Conservation (phyloP, 2,113 vertebrate species). For the Hippoglossus stenolepis region DNA sequence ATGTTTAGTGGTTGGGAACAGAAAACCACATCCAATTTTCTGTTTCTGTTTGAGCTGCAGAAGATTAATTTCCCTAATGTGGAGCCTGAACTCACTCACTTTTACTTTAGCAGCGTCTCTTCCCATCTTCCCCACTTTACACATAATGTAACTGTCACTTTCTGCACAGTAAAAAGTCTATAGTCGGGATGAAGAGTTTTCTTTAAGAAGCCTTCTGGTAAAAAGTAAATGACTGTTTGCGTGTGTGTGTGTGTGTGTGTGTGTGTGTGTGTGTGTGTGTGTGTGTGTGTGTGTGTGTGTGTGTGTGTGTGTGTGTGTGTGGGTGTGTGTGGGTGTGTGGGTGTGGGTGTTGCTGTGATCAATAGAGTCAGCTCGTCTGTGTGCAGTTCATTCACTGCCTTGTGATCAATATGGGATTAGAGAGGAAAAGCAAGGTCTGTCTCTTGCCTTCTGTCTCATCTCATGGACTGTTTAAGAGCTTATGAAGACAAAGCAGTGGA, state of each 20-base stretch:
- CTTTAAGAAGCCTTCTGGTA: slow-evolving; percentile 23
- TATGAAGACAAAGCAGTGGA: background rate
- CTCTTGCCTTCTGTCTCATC: slow-evolving; percentile 11
- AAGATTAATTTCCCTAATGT: slow-evolving; percentile 16
- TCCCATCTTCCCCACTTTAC: slow-evolving; percentile 14
- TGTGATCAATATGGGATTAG: slow-evolving; percentile 72
- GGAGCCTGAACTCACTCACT: background rate
- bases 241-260: slow-evolving; percentile 6
- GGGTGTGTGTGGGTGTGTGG: slow-evolving; percentile 3
- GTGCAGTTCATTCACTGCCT: slow-evolving; percentile 58
- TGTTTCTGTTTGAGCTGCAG: slow-evolving; percentile 7
- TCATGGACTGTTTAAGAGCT: slow-evolving; percentile 23
- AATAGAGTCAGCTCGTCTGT: slow-evolving; percentile 53
- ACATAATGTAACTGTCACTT: slow-evolving; percentile 30
- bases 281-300: slow-evolving; percentile 3
- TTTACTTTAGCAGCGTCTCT: slow-evolving; percentile 9
- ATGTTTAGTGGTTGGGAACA: background rate
- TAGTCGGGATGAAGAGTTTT: no score
- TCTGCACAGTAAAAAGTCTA: background rate
- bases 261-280: slow-evolving; percentile 5
- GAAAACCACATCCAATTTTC: slow-evolving; percentile 23
- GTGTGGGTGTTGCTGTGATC: slow-evolving; percentile 48
- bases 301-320: background rate
- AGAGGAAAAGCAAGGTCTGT: slow-evolving; percentile 31
- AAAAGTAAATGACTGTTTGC: slow-evolving; percentile 5